These are phyloP conservation scores for Promerops cafer DNA, from an alignment of 2,113 vertebrate species.

Conservation along the genomic window DNA sequence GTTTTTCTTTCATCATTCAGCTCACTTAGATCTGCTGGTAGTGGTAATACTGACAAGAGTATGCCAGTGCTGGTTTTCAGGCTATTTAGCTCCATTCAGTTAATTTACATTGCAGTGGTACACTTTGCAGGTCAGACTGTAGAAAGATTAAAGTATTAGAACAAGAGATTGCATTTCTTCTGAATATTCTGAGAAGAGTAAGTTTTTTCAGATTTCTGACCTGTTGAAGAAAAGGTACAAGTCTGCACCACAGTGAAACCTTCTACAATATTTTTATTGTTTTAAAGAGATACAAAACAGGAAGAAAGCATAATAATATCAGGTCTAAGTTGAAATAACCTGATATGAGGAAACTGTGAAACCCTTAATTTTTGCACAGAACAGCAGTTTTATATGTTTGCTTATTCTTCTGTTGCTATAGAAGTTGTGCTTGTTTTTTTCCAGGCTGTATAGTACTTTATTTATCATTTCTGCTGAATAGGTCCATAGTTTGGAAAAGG, in stretches of 20 bases:
- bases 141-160: background rate
- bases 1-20: background rate
- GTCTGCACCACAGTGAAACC: background rate
- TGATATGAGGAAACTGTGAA: background rate
- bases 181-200: background rate
- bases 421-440: background rate
- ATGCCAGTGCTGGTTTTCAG: background rate
- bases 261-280: background rate
- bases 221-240: background rate
- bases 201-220: background rate
- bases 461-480: constrained; percentile 72
- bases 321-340: background rate
- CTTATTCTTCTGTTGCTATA: background rate
- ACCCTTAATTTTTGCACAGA: background rate
- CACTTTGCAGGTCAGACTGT: background rate
- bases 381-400: background rate
- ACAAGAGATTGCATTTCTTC: background rate
- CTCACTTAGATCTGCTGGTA: background rate
- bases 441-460: background rate
- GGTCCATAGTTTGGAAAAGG: constrained; percentile 29
- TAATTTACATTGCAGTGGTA: rapidly evolving
- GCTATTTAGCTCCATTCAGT: background rate
- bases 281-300: background rate
- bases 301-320: background rate
- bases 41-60: background rate